Conservation (phyloP, 2,797 vertebrate species). For the Tachyglossus aculeatus region DNA sequence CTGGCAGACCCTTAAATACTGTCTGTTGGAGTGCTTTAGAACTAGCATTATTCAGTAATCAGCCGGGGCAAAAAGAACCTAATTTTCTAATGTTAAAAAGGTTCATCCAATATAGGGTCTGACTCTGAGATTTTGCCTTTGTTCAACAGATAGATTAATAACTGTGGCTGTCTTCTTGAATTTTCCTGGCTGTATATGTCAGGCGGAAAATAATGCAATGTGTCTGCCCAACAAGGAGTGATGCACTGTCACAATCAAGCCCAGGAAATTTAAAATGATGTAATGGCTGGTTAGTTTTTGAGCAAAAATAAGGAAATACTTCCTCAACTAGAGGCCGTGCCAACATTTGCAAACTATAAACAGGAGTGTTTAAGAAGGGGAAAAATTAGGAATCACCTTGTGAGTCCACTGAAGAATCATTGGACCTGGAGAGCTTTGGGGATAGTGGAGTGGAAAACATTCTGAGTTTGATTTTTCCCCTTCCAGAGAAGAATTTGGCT, state of each 20-base stretch:
- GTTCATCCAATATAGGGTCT: neutral
- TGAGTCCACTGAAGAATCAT: neutral
- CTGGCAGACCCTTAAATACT: too few species aligned
- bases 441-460: neutral
- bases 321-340: neutral
- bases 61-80: too few species aligned
- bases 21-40: too few species aligned
- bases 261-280: neutral
- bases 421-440: neutral
- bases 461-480: neutral
- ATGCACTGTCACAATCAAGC: neutral
- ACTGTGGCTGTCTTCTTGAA: neutral
- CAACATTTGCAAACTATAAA: neutral
- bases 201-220: neutral
- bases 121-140: neutral
- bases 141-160: neutral
- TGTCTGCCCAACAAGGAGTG: neutral
- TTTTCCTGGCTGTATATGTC: neutral
- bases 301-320: slow-evolving; percentile 1
- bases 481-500: neutral
- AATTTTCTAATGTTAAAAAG: too few species aligned
- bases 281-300: neutral
- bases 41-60: too few species aligned
- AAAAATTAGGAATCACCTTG: neutral
- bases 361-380: neutral